Evolutionary conservation across 1,140 invertebrate species (phyloP).

Genomic region (Heliconius eleuchia): DNA sequence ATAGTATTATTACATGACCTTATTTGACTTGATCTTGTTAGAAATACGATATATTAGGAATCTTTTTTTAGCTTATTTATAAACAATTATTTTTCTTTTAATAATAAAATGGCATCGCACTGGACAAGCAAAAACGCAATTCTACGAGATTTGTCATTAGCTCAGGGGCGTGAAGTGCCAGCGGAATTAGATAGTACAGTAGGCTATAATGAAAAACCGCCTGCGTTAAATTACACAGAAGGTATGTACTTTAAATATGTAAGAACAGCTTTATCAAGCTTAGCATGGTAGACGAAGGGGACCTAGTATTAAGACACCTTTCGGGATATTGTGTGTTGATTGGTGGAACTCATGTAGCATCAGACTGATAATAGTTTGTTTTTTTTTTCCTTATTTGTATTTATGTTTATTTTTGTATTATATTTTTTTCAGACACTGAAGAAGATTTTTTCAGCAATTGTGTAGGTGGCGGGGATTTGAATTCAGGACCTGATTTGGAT

Average conservation of each 20-base stretch:
- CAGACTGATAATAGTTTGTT: too few relatives aligned
- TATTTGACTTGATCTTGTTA: not conserved
- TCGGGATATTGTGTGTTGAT: too few relatives aligned
- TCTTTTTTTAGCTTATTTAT: too few relatives aligned
- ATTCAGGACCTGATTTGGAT: conserved; percentile 48
- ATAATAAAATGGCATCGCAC: conserved; percentile 35
- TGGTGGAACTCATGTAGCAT: too few relatives aligned
- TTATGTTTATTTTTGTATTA: not conserved
- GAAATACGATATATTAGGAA: not conserved
- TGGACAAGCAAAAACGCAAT: conserved; percentile 55
- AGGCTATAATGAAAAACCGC: conserved; percentile 44
- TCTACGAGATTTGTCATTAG: conserved; percentile 48
- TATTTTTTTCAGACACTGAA: conserved; percentile 50
- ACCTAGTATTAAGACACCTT: too few relatives aligned
- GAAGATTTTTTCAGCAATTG: conserved; percentile 45
- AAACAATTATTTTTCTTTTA: not conserved
- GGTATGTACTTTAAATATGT: conserved; percentile 35
- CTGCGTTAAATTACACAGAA: conserved; percentile 40
- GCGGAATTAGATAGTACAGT: conserved; percentile 43
- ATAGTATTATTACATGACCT: too few relatives aligned
- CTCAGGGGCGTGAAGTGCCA: conserved; percentile 52
- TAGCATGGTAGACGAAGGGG: too few relatives aligned
- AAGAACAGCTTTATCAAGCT: not conserved
- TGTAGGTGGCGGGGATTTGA: conserved; percentile 38
- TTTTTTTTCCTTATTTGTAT: not conserved